Evolutionary conservation across 2,797 vertebrate genomes (phyloP).

Genomic region (Poecilia velifera): DNA sequence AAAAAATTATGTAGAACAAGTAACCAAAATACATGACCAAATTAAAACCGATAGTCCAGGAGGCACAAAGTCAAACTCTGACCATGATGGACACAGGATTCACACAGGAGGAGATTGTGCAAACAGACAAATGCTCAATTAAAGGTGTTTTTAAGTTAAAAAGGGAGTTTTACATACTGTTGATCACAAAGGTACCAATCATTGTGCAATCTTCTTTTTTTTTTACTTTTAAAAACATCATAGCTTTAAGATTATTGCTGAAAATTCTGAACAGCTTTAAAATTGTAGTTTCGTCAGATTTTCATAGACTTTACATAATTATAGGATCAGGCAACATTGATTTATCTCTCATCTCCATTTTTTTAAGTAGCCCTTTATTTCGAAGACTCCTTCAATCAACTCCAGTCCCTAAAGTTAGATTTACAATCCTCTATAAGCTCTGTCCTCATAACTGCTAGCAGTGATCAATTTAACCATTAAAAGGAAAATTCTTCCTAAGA

Average conservation of each 20-base stretch:
- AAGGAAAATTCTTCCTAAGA: background rate
- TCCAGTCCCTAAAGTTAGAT: background rate
- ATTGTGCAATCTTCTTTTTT: background rate
- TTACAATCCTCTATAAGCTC: background rate
- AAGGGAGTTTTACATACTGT: background rate
- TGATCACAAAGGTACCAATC: background rate
- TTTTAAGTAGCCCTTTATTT: no score
- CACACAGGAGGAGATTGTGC: background rate
- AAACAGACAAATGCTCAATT: background rate
- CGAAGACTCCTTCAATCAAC: background rate
- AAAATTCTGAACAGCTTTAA: background rate
- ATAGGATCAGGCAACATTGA: background rate
- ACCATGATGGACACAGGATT: background rate
- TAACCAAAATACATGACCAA: background rate
- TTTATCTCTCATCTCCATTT: background rate
- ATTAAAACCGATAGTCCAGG: background rate
- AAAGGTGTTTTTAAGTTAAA: background rate
- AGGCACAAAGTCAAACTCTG: background rate
- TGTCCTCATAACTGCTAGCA: background rate
- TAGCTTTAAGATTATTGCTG: no score
- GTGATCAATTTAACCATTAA: background rate
- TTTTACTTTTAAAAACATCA: background rate
- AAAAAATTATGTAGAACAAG: background rate
- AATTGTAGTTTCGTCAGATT: background rate
- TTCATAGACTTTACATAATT: background rate